These are phyloP conservation scores for Thaleichthys pacificus DNA, from an alignment of 2,797 vertebrate genomes.

Conservation along the genomic window DNA sequence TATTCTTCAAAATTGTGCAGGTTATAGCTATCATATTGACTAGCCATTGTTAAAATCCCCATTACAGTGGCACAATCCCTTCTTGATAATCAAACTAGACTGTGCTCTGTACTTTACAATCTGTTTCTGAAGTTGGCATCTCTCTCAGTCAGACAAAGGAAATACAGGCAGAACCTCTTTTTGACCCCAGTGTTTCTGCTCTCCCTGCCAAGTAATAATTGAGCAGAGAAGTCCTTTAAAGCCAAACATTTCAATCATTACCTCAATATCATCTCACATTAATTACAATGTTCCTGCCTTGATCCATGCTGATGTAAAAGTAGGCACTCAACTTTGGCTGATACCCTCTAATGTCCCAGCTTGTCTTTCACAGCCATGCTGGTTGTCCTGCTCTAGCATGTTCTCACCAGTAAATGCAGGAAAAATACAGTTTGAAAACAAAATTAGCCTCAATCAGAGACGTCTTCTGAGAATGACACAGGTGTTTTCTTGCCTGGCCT, in stretches of 20 bases:
- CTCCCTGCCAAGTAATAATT: slow-evolving; percentile 37
- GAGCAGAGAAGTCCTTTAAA: slow-evolving; percentile 23
- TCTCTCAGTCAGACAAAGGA: slow-evolving; percentile 7
- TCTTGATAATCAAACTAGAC: not conserved
- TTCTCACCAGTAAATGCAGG: slow-evolving; percentile 22
- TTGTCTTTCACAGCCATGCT: slow-evolving; percentile 40
- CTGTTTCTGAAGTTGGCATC: not conserved
- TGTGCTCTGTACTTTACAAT: not conserved
- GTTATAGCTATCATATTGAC: too few species aligned
- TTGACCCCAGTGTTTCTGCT: slow-evolving; percentile 28
- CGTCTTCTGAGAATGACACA: too few species aligned
- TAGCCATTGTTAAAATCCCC: too few species aligned
- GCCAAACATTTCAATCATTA: slow-evolving; percentile 38
- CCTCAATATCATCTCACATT: slow-evolving; percentile 22
- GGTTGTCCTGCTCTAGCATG: slow-evolving; percentile 30
- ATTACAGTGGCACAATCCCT: too few species aligned
- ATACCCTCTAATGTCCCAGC: slow-evolving; percentile 38
- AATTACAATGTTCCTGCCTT: slow-evolving; percentile 40
- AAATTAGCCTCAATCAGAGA: not conserved
- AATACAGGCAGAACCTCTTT: slow-evolving; percentile 16
- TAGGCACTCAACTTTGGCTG: slow-evolving; percentile 33
- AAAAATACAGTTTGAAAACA: slow-evolving; percentile 21
- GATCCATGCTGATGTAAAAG: slow-evolving; percentile 31
- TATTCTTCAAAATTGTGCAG: too few species aligned
- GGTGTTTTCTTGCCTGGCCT: too few species aligned